Evolutionary conservation across 53 echinoderm and acorn worm species (phyloP).

Genomic region (Patiria pectinifera): DNA sequence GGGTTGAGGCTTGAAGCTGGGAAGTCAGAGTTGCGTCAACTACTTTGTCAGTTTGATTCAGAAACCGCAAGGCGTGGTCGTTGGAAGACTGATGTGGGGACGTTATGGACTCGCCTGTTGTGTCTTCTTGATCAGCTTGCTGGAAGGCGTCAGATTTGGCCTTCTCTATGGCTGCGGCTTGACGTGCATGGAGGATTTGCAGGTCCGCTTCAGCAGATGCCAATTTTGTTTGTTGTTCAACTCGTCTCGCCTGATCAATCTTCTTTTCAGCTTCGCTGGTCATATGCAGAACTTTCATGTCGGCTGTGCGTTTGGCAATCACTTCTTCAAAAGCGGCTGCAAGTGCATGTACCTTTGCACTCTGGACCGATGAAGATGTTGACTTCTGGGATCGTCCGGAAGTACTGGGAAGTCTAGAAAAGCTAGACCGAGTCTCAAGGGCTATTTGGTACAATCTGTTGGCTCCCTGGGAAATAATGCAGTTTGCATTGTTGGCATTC

Average conservation of each 20-base stretch:
- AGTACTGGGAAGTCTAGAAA: no score
- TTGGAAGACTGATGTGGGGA: conserved; percentile 8
- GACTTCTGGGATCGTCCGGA: no score
- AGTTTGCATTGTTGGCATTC: no score
- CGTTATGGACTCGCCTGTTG: neutral
- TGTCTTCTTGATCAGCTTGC: neutral
- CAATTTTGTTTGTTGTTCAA: neutral
- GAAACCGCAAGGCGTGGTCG: neutral
- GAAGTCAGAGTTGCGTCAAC: no score
- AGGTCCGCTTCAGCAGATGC: conserved; percentile 5
- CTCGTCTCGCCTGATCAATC: neutral
- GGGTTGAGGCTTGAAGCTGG: neutral
- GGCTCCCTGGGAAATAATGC: no score
- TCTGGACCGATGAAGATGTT: no score
- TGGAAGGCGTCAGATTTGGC: neutral
- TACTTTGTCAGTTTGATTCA: neutral
- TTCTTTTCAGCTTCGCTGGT: neutral
- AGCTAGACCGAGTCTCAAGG: no score
- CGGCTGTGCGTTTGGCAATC: no score
- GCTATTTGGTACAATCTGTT: no score
- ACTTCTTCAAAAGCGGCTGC: no score
- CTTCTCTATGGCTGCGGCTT: neutral
- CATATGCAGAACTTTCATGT: no score
- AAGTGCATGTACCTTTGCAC: no score
- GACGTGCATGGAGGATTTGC: neutral